Base-by-base conservation (phyloP, 2,113 vertebrate species). In the Pavo muticus region DNA sequence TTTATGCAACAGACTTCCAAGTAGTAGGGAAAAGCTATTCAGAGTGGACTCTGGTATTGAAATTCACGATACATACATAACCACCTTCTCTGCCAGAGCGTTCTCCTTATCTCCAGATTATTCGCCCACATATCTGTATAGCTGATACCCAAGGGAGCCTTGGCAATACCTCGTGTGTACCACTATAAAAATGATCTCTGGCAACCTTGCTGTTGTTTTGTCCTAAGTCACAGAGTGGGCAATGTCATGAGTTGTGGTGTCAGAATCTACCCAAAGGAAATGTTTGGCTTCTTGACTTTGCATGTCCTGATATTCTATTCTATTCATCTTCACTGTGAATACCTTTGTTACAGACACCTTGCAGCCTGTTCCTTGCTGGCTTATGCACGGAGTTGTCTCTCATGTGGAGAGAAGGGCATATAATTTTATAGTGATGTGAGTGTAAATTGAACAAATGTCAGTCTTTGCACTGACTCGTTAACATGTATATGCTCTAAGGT, bases 341-440 rank as follows among this genome's bases (percentile, higher is more conserved):
- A 39, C 47, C 14, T 93, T 83, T 94, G 52, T 52, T 63, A 78
- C 75, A 50, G 59, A 44, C 83, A 88, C 42, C 61, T 77, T 61
- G 27, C 29, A 79, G 40, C 42, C 37, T 30, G 29, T 23, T 81
- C 20, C 52, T 80, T 74, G 52, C 39, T 82, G 39, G 57, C 13
- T 48, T 47, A 42, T 29, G 15, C 18, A 29, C 0, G 52, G 52
- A 35, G 9, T 44, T 74, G 20, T 73, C 30, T 23, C 30, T 19
- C 10, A 10, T 7, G 0, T 54, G 4, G 25, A 44, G 4, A 61
- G 35, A 59, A 67, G 9, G 5, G 4, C 8, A 1, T 18, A 59
- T 12, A 44, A n/a, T 54, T 93, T 91, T 54, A 17, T 67, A 73
- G 4, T 1, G 1, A 37, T 39, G 21, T 0, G 18, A 76, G 27